Percentiles rank a stretch among this genome's conserved stretches.
These are phyloP conservation scores for Agrilus biguttatus DNA, from an alignment of 2,888 invertebrate genomes.

Conservation along the genomic window DNA sequence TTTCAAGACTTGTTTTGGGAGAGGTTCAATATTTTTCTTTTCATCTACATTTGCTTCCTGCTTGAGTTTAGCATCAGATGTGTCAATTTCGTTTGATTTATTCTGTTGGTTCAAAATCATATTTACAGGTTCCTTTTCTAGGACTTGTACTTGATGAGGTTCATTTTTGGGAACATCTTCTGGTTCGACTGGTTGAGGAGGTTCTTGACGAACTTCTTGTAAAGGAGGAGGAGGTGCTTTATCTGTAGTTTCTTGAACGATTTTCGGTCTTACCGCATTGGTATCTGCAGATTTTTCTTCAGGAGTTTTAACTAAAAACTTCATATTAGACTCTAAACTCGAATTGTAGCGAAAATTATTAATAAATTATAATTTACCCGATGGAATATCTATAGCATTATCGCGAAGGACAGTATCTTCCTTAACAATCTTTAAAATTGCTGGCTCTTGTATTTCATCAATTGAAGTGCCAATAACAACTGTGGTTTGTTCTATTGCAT, in stretches of 20 bases:
- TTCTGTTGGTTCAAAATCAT: constrained; percentile 15
- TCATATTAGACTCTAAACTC: too few relatives aligned
- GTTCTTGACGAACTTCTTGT: constrained; percentile 19
- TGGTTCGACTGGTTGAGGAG: constrained; percentile 9
- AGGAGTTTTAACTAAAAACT: not conserved
- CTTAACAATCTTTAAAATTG: constrained; percentile 29
- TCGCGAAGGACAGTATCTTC: constrained; percentile 4
- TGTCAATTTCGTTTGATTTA: constrained; percentile 16
- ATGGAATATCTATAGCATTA: constrained; percentile 4
- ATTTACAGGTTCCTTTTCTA: constrained; percentile 13
- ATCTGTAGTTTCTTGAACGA: constrained; percentile 1
- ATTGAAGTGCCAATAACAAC: constrained; percentile 4
- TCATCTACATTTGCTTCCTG: too few relatives aligned
- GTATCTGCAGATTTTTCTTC: not conserved
- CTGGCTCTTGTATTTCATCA: constrained; percentile 26
- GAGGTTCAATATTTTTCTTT: too few relatives aligned
- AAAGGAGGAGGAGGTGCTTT: not conserved
- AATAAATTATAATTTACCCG: not conserved
- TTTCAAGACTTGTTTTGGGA: not conserved
- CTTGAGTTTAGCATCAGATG: not conserved
- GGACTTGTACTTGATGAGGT: constrained; percentile 9
- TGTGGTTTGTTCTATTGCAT: constrained; percentile 47
- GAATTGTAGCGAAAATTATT: too few relatives aligned
- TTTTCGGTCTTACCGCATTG: not conserved
- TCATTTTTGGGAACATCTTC: constrained; percentile 5